Evolutionary conservation across 2,797 vertebrate species (phyloP).

Genomic region (Oceanodroma leucorhoa): DNA sequence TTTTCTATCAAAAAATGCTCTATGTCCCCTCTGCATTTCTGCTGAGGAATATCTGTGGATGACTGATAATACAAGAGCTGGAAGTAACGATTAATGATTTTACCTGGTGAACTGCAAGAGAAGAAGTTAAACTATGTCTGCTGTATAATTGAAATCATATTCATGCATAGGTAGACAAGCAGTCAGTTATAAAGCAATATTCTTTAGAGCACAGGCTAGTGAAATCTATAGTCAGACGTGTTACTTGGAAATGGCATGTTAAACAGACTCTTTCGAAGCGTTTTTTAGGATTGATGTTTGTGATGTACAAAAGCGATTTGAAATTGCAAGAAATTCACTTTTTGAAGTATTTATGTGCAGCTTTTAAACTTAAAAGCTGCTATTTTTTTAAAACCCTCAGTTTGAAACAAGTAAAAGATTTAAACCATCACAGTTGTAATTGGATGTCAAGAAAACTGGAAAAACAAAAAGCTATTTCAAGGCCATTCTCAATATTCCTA

Average conservation of each 20-base stretch:
- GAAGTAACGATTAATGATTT: background rate
- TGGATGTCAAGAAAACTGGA: constrained; percentile 42
- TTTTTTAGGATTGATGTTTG: constrained; percentile 42
- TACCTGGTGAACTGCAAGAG: background rate
- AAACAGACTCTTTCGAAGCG: background rate
- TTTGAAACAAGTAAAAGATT: constrained; percentile 34
- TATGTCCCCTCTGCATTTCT: background rate
- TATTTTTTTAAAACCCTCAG: background rate
- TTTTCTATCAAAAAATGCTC: background rate
- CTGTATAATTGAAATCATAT: background rate
- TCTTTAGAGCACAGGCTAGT: background rate
- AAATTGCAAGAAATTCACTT: constrained; percentile 22
- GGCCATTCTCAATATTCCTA: background rate
- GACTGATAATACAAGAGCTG: background rate
- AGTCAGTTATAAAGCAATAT: background rate
- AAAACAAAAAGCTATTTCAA: constrained; percentile 17
- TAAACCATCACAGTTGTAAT: constrained; percentile 41
- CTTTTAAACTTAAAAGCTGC: constrained; percentile 49
- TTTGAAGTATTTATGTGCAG: constrained; percentile 11
- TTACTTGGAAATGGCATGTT: constrained; percentile 5
- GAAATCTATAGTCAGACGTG: constrained; percentile 5
- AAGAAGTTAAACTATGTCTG: background rate
- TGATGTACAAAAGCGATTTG: constrained; percentile 6
- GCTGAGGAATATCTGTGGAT: background rate
- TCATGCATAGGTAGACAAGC: background rate